Evolutionary conservation across 1,140 invertebrate species (phyloP).

Genomic region (Cataglyphis hispanica): DNA sequence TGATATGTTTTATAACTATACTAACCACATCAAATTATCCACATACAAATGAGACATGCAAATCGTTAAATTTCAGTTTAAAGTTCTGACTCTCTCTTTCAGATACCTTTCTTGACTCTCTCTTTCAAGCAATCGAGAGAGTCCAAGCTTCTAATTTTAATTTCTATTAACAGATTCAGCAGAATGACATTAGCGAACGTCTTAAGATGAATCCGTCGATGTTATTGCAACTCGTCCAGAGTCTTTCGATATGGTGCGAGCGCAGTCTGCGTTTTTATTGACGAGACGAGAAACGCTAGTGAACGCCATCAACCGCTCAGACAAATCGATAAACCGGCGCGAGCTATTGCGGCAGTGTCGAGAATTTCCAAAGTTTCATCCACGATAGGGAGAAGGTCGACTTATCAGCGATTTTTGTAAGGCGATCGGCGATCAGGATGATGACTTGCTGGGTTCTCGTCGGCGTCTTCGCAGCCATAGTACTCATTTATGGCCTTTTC

Average conservation of each 20-base stretch:
- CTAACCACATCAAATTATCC: not conserved
- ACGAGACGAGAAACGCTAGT: conserved; percentile 70
- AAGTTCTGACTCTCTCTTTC: not conserved
- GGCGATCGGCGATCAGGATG: conserved; percentile 62
- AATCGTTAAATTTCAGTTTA: not conserved
- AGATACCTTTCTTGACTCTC: not conserved
- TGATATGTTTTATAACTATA: not conserved
- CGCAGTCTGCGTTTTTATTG: conserved; percentile 62
- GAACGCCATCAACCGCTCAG: conserved; percentile 54
- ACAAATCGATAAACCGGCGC: conserved; percentile 79
- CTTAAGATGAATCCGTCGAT: conserved; percentile 16
- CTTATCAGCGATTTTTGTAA: not conserved
- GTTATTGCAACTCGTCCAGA: too few species aligned
- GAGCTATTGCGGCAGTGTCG: conserved; percentile 54
- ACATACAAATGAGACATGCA: not conserved
- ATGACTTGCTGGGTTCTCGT: conserved; percentile 85
- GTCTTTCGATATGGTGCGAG: conserved; percentile 43
- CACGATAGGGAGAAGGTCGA: not conserved
- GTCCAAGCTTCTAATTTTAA: not conserved
- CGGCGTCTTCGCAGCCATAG: conserved; percentile 84
- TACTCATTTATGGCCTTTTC: conserved; percentile 88
- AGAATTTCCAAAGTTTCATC: conserved; percentile 69
- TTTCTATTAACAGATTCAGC: not conserved
- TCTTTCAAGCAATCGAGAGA: not conserved
- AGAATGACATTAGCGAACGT: not conserved